phyloP scores from a whole-genome alignment of 2,797 vertebrate genomes.

The Peromyscus eremicus region DNA sequence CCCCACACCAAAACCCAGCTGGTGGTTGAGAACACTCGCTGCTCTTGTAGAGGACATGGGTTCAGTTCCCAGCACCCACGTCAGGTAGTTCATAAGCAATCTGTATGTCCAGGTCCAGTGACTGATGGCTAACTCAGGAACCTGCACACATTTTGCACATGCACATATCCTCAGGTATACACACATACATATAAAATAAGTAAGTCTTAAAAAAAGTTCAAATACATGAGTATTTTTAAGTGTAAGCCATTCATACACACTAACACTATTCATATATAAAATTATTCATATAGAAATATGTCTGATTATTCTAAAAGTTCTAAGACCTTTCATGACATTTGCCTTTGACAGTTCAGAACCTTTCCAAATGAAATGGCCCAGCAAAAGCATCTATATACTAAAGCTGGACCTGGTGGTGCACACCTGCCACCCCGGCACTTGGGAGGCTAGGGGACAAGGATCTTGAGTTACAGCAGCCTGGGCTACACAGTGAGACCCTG shows the following conservation, averaged over 20 bases:
- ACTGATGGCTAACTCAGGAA: not conserved
- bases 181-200: not conserved
- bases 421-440: not conserved
- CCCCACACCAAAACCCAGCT: not conserved
- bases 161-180: not conserved
- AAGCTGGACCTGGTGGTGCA: too few relatives aligned
- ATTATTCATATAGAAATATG: not conserved
- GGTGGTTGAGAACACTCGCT: not conserved
- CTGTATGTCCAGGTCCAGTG: not conserved
- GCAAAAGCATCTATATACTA: not conserved
- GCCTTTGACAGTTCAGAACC: slow-evolving; percentile 8
- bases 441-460: not conserved
- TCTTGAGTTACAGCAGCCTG: not conserved
- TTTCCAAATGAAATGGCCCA: not conserved
- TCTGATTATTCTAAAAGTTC: not conserved
- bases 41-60: not conserved
- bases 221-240: slow-evolving; percentile 20
- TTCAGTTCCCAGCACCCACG: not conserved
- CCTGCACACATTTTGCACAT: not conserved
- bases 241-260: not conserved
- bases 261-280: not conserved
- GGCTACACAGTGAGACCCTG: not conserved
- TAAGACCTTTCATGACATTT: not conserved
- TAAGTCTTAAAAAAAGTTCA: not conserved
- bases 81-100: not conserved